A percentile compares a stretch with the other conserved stretches of the same genome.
phyloP scores from a whole-genome alignment of 1,140 invertebrate genomes.

The Aphidius gifuensis region DNA sequence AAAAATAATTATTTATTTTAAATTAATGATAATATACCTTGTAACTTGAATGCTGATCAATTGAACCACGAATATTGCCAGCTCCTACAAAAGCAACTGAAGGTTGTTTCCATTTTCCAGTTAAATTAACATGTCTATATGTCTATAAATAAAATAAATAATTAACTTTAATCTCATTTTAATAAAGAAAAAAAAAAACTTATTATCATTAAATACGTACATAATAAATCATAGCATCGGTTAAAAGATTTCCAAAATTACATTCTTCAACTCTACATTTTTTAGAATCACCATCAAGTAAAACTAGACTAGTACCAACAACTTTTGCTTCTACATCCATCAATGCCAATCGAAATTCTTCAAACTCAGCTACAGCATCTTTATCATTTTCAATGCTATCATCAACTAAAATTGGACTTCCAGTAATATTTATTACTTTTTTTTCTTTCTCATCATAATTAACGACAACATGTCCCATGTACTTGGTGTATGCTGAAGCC shows the following conservation, averaged over 20 bases:
- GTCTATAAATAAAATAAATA: too few species aligned
- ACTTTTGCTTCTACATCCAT: slow-evolving; percentile 24
- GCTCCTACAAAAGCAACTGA: slow-evolving; percentile 16
- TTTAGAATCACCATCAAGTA: slow-evolving; percentile 59
- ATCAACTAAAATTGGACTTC: too few species aligned
- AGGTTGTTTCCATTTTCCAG: too few species aligned
- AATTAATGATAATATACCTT: not conserved
- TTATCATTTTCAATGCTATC: too few species aligned
- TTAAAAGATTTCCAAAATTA: slow-evolving; percentile 80
- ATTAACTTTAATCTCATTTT: slow-evolving; percentile 2
- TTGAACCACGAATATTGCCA: slow-evolving; percentile 9
- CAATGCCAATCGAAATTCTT: slow-evolving; percentile 57
- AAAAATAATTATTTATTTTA: too few species aligned
- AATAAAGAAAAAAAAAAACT: slow-evolving; percentile 1
- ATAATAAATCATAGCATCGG: slow-evolving; percentile 68
- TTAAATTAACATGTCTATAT: not conserved
- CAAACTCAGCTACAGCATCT: too few species aligned
- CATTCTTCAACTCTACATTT: slow-evolving; percentile 73
- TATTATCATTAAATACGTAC: slow-evolving; percentile 53
- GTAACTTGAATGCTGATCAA: not conserved
- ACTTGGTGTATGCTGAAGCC: too few species aligned
- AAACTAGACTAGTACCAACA: slow-evolving; percentile 64
- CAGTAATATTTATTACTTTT: too few species aligned
- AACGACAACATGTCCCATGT: too few species aligned
- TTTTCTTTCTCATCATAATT: too few species aligned